Conservation (phyloP, 2,113 vertebrate genomes). For the Centropus unirufus region DNA sequence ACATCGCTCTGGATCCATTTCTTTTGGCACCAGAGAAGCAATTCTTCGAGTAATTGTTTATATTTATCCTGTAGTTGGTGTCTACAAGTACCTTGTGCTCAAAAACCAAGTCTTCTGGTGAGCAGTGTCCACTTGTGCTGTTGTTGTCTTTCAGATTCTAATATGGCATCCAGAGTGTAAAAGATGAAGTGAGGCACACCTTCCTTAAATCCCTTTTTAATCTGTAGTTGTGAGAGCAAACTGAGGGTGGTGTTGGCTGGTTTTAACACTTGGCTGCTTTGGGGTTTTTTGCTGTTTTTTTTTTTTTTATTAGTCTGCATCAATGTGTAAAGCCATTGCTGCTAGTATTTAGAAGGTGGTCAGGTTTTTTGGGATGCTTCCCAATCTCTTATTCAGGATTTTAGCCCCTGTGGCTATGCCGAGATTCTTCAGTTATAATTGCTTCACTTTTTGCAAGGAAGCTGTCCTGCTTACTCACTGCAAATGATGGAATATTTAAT, state of each 20-base stretch:
- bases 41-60: neutral
- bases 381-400: neutral
- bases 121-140: neutral
- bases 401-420: neutral
- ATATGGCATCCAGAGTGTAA: neutral
- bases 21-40: neutral
- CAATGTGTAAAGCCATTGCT: neutral
- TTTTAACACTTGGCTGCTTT: neutral
- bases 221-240: neutral
- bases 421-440: neutral
- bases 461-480: neutral
- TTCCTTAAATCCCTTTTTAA: neutral
- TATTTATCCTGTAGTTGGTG: neutral
- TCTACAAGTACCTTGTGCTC: neutral
- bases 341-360: neutral
- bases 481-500: neutral
- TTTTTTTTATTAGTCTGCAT: neutral
- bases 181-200: neutral
- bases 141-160: neutral
- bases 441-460: neutral
- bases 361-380: neutral
- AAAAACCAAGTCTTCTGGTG: neutral
- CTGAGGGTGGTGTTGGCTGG: neutral
- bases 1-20: neutral
- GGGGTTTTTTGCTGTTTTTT: no score